Evolutionary conservation across 2,797 vertebrate species (phyloP).

Genomic region (Holocentrus rufus): DNA sequence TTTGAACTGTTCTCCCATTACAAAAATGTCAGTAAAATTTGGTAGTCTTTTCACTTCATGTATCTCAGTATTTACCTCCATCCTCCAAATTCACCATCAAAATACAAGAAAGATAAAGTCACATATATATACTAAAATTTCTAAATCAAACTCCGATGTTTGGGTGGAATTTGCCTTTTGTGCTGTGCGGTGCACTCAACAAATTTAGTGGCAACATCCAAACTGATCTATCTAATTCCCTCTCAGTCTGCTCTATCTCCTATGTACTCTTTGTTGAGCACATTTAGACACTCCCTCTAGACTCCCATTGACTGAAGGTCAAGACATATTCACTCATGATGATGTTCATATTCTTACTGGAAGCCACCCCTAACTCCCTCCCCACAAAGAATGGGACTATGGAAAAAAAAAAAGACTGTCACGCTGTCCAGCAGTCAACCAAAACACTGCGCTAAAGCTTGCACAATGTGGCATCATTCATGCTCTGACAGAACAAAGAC

Average conservation of each 20-base stretch:
- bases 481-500: slow-evolving; percentile 15
- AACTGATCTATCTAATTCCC: slow-evolving; percentile 19
- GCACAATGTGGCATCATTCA: slow-evolving; percentile 35
- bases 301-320: slow-evolving; percentile 33
- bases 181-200: too few species aligned
- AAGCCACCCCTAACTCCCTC: slow-evolving; percentile 25
- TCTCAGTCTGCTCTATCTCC: slow-evolving; percentile 16
- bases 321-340: slow-evolving; percentile 28
- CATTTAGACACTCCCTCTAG: slow-evolving; percentile 23
- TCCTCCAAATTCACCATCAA: not conserved
- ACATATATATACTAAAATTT: too few species aligned
- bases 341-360: slow-evolving; percentile 46
- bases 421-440: slow-evolving; percentile 34
- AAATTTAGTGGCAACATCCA: not conserved
- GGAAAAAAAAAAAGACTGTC: slow-evolving; percentile 18
- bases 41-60: too few species aligned
- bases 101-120: not conserved
- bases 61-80: too few species aligned
- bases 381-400: slow-evolving; percentile 20
- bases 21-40: too few species aligned
- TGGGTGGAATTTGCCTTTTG: too few species aligned
- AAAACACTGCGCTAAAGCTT: slow-evolving; percentile 35
- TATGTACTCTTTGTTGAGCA: slow-evolving; percentile 27
- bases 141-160: not conserved
- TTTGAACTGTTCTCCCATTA: too few species aligned